These are phyloP conservation scores for Hexactinellida sp. DNA, from an alignment of 37 sponge, comb jelly and placozoan genomes.

Conservation along the genomic window DNA sequence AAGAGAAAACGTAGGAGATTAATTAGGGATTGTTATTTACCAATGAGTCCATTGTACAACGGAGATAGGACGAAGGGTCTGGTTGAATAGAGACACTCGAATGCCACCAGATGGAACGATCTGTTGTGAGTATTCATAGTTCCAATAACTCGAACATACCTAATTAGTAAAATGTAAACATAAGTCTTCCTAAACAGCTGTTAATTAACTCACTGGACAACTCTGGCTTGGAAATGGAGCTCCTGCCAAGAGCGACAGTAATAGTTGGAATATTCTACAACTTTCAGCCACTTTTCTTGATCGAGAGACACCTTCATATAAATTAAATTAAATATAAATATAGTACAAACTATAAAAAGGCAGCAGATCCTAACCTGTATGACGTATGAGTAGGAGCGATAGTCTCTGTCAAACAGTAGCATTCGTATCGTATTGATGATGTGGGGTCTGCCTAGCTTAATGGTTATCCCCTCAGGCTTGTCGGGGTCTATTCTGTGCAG, in stretches of 20 bases:
- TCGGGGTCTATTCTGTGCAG: conserved; percentile 47
- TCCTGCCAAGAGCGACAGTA: conserved; percentile 79
- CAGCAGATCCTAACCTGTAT: conserved; percentile 18
- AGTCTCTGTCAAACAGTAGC: conserved; percentile 86
- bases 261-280: conserved; percentile 52
- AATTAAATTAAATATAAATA: neutral
- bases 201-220: conserved; percentile 31
- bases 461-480: conserved; percentile 56
- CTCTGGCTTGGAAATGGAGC: conserved; percentile 51
- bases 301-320: conserved; percentile 62
- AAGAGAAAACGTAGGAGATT: neutral
- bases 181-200: neutral
- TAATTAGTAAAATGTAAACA: neutral
- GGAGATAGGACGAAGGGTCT: conserved; percentile 30
- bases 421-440: conserved; percentile 72
- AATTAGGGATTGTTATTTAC: conserved; percentile 28
- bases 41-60: conserved; percentile 23
- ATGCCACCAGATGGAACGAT: conserved; percentile 66
- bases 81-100: conserved; percentile 50
- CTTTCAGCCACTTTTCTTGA: conserved; percentile 42
- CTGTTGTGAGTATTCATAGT: conserved; percentile 65
- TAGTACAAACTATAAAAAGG: neutral
- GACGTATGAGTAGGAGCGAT: conserved; percentile 56
- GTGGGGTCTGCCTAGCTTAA: conserved; percentile 61
- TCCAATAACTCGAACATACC: conserved; percentile 64